These are phyloP conservation scores for Ceriagrion tenellum DNA, from an alignment of 2,888 invertebrate genomes.

Conservation along the genomic window DNA sequence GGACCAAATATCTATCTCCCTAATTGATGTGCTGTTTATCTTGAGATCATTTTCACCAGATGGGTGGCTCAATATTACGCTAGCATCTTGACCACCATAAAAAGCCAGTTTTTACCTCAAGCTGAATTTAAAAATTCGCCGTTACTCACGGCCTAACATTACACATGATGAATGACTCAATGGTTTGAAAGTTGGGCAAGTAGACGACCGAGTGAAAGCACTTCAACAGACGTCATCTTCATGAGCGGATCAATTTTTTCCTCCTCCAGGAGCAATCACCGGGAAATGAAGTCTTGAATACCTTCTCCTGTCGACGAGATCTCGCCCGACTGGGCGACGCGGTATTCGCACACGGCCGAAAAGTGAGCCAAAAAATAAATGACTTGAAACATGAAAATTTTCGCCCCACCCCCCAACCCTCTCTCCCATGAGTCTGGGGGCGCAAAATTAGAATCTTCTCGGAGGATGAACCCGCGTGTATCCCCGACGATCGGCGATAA, in stretches of 20 bases:
- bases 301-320: neutral
- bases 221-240: neutral
- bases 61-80: no score
- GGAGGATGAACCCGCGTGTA: neutral
- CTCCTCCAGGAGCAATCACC: neutral
- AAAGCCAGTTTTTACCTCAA: no score
- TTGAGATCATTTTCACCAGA: no score
- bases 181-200: no score
- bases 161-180: no score
- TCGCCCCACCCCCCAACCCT: no score
- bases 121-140: no score
- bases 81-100: no score
- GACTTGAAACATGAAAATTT: neutral
- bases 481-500: neutral
- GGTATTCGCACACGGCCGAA: neutral
- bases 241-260: neutral
- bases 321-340: neutral
- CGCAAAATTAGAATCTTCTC: neutral
- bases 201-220: neutral
- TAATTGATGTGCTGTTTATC: no score
- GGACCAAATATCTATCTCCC: no score
- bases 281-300: neutral
- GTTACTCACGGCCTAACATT: no score
- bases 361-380: constrained; percentile 31
- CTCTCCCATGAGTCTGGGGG: no score